Conservation (phyloP, 2,113 vertebrate species). For the Carassius gibelio region DNA sequence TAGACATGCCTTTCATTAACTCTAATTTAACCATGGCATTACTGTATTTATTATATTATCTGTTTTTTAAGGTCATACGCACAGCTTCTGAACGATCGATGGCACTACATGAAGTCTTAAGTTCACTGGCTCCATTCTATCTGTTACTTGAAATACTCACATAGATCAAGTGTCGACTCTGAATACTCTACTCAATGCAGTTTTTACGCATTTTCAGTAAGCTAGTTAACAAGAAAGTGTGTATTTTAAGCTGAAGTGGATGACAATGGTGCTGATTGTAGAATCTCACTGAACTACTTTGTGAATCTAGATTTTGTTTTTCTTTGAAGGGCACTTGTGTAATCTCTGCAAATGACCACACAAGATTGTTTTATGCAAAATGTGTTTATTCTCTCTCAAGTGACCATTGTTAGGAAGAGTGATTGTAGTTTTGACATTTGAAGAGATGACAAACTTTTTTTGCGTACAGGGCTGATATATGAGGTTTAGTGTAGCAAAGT, state of each 20-base stretch:
- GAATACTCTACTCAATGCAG: background rate
- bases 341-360: slow-evolving; percentile 23
- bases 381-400: slow-evolving; percentile 29
- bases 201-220: slow-evolving; percentile 19
- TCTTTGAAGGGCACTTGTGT: slow-evolving; percentile 26
- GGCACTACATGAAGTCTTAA: slow-evolving; percentile 33
- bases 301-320: slow-evolving; percentile 21
- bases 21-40: slow-evolving; percentile 15
- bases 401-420: slow-evolving; percentile 5
- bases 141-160: slow-evolving; percentile 52
- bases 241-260: slow-evolving; percentile 25
- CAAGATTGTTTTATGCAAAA: slow-evolving; percentile 49
- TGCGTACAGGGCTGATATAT: background rate
- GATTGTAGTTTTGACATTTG: slow-evolving; percentile 15
- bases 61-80: slow-evolving; percentile 25
- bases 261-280: slow-evolving; percentile 40
- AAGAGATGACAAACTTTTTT: slow-evolving; percentile 10
- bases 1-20: background rate
- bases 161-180: slow-evolving; percentile 6
- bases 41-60: slow-evolving; percentile 28
- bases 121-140: slow-evolving; percentile 32
- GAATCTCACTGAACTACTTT: slow-evolving; percentile 9
- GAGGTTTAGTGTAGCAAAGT: slow-evolving; percentile 7
- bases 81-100: slow-evolving; percentile 26
- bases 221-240: background rate